These are phyloP conservation scores for Gallinago jamesoni DNA, from an alignment of 2,113 vertebrate species.

Conservation along the genomic window DNA sequence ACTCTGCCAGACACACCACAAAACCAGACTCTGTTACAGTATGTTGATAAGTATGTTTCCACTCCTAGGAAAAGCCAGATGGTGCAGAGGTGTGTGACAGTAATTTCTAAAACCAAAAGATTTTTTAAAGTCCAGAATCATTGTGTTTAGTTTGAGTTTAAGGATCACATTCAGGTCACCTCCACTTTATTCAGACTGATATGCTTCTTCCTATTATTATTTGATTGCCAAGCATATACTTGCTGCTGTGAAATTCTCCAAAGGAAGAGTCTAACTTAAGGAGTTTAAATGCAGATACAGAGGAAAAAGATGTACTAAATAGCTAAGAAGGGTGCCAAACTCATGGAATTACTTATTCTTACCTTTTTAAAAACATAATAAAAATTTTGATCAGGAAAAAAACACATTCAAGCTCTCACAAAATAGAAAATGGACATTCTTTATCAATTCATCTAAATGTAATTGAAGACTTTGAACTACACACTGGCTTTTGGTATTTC, in stretches of 20 bases:
- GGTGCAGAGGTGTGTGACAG: background rate
- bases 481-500: background rate
- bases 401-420: background rate
- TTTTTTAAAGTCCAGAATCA: background rate
- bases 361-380: background rate
- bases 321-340: background rate
- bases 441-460: background rate
- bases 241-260: background rate
- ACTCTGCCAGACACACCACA: constrained; percentile 11
- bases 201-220: background rate
- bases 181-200: background rate
- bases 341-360: background rate
- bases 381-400: background rate
- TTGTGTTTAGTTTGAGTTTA: constrained; percentile 3
- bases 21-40: background rate
- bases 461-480: constrained; percentile 16
- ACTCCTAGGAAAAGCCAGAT: constrained; percentile 20
- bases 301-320: background rate
- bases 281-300: background rate
- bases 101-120: background rate
- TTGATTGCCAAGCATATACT: background rate
- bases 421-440: background rate
- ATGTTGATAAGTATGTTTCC: constrained; percentile 25
- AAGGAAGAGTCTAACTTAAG: background rate
- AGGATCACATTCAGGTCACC: constrained; percentile 16